Evolutionary conservation across 2,888 invertebrate genomes (phyloP).

Genomic region (Tachina lurida): DNA sequence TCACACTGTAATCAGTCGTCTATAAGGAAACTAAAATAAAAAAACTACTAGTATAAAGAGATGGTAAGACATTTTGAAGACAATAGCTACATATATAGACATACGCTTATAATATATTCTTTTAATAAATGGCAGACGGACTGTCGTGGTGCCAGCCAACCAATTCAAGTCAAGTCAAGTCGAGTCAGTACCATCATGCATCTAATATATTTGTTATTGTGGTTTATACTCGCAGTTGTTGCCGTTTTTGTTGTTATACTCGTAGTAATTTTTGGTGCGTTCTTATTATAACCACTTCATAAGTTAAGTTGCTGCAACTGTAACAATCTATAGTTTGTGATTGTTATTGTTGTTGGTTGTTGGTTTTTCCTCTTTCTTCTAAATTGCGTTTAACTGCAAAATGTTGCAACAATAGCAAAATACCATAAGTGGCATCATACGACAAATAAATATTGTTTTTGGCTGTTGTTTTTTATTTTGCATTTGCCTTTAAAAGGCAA

Average conservation of each 20-base stretch:
- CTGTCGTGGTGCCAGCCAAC: conserved; percentile 13
- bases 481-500: conserved; percentile 61
- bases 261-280: conserved; percentile 62
- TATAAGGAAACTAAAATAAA: conserved; percentile 5
- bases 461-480: conserved; percentile 34
- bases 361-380: conserved; percentile 22
- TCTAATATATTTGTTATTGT: conserved; percentile 46
- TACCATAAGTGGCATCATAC: conserved; percentile 68
- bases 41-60: conserved; percentile 17
- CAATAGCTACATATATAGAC: conserved; percentile 30
- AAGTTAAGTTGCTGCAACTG: conserved; percentile 70
- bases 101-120: conserved; percentile 33
- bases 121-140: conserved; percentile 32
- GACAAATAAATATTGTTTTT: conserved; percentile 52
- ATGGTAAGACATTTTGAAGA: conserved; percentile 54
- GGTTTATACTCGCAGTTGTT: conserved; percentile 25
- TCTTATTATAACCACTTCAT: conserved; percentile 69
- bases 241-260: conserved; percentile 16
- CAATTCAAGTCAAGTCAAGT: conserved; percentile 24
- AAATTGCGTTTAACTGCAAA: conserved; percentile 69
- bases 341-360: conserved; percentile 48
- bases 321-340: conserved; percentile 60
- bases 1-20: conserved; percentile 14
- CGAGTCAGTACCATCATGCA: conserved; percentile 20
- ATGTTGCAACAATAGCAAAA: conserved; percentile 69